Evolutionary conservation across 1,140 invertebrate species (phyloP).

Genomic region (Nomia melanderi): DNA sequence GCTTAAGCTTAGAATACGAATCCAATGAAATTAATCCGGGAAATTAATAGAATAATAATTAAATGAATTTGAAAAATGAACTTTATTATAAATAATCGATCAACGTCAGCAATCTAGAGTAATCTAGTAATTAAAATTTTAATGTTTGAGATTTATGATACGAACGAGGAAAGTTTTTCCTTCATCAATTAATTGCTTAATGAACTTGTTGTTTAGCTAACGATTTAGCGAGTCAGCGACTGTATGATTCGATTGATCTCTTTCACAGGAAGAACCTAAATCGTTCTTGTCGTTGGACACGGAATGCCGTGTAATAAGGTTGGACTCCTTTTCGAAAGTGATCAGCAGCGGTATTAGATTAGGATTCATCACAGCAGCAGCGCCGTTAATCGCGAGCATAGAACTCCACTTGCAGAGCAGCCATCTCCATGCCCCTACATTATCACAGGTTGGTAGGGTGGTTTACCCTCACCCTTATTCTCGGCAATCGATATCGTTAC

Average conservation of each 20-base stretch:
- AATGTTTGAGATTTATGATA: too few species aligned
- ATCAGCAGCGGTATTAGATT: slow-evolving; percentile 87
- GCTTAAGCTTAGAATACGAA: too few species aligned
- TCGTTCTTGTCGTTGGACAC: slow-evolving; percentile 89
- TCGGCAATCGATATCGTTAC: background rate
- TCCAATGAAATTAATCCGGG: too few species aligned
- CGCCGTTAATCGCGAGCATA: slow-evolving; percentile 82
- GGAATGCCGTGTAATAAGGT: slow-evolving; percentile 88
- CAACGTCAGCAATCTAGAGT: too few species aligned
- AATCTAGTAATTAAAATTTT: too few species aligned
- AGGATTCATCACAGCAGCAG: slow-evolving; percentile 87
- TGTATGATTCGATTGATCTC: background rate
- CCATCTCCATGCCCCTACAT: slow-evolving; percentile 86
- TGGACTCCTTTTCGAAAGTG: slow-evolving; percentile 92
- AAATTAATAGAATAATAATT: too few species aligned
- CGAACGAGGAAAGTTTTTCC: too few species aligned
- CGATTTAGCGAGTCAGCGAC: too few species aligned
- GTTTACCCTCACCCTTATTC: background rate
- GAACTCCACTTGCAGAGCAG: slow-evolving; percentile 88
- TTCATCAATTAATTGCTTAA: too few species aligned
- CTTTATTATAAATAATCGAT: too few species aligned
- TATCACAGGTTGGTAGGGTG: slow-evolving; percentile 85
- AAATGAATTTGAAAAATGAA: too few species aligned
- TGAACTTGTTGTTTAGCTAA: too few species aligned
- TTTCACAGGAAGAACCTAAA: slow-evolving; percentile 80